phyloP scores from a whole-genome alignment of 2,113 vertebrate species.

The Polypterus senegalus region DNA sequence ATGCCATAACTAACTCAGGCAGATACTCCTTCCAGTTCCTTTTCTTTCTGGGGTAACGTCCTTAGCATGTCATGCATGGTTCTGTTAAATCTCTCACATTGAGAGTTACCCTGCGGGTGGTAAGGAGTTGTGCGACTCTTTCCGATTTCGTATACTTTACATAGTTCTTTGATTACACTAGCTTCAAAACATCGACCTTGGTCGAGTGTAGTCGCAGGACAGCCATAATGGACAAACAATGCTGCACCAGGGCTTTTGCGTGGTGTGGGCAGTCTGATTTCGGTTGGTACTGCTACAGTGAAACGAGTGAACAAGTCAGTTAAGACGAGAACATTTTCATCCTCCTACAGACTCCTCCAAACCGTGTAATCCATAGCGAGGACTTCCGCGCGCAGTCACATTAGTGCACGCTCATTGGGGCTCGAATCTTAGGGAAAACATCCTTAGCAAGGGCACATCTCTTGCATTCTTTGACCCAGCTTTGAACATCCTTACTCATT shows the following conservation, averaged over 20 bases:
- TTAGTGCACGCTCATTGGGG: too few relatives aligned
- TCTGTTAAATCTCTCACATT: slow-evolving; percentile 3
- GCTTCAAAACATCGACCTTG: slow-evolving; percentile 5
- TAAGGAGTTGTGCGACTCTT: slow-evolving; percentile 2
- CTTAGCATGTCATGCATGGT: slow-evolving; percentile 1
- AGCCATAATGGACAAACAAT: slow-evolving; percentile 12
- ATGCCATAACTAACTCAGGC: slow-evolving; percentile 1
- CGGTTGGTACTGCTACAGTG: slow-evolving; percentile 2
- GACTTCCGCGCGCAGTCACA: too few relatives aligned
- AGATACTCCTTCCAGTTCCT: neutral
- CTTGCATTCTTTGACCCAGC: too few relatives aligned
- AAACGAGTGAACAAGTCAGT: slow-evolving; percentile 11
- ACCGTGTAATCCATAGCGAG: too few relatives aligned
- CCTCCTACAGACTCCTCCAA: too few relatives aligned
- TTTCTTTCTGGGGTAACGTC: neutral
- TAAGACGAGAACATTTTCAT: slow-evolving; percentile 12
- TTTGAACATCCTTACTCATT: too few relatives aligned
- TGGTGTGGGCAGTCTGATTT: slow-evolving; percentile 11
- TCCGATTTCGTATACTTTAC: slow-evolving; percentile 8
- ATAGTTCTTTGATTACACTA: slow-evolving; percentile 3
- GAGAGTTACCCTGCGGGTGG: neutral
- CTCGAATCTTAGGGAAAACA: too few relatives aligned
- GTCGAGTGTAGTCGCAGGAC: slow-evolving; percentile 9
- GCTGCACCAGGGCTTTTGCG: slow-evolving; percentile 3
- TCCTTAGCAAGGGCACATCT: too few relatives aligned